phyloP scores from a whole-genome alignment of 2,797 vertebrate species.

The Caiman crocodilus region DNA sequence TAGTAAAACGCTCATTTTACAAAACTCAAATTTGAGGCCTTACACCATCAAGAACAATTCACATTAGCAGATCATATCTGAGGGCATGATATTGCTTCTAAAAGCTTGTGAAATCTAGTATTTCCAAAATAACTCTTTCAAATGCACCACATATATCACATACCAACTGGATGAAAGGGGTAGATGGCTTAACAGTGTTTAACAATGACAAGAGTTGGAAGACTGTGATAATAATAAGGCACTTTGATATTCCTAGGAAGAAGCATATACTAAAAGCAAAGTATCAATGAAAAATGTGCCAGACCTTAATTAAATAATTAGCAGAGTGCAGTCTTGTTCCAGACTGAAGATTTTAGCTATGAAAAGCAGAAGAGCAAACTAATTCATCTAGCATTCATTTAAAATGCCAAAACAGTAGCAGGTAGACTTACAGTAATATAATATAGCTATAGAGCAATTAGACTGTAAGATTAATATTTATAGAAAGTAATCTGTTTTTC shows the following conservation, averaged over 20 bases:
- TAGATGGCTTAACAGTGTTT: too few species aligned
- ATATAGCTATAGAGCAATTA: slow-evolving; percentile 70
- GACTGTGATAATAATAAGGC: not conserved
- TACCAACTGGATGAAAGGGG: not conserved
- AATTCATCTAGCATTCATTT: slow-evolving; percentile 74
- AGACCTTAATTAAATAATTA: slow-evolving; percentile 44
- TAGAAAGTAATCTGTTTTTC: slow-evolving; percentile 62
- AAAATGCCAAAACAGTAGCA: slow-evolving; percentile 73
- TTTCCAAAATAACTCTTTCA: not conserved
- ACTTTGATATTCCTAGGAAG: not conserved
- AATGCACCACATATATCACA: not conserved
- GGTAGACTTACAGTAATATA: slow-evolving; percentile 72
- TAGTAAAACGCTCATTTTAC: not conserved
- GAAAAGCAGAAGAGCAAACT: slow-evolving; percentile 67
- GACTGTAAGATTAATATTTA: slow-evolving; percentile 68
- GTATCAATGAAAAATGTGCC: slow-evolving; percentile 2
- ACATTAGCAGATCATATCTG: not conserved
- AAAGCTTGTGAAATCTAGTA: not conserved
- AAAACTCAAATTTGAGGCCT: not conserved
- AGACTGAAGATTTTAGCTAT: slow-evolving; percentile 66
- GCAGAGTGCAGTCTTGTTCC: slow-evolving; percentile 66
- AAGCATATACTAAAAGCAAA: slow-evolving; percentile 45
- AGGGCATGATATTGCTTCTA: not conserved
- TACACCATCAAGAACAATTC: not conserved
- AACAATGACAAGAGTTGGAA: too few species aligned